Conservation (phyloP, 2,797 vertebrate genomes). For the Tragelaphus oryx region DNA sequence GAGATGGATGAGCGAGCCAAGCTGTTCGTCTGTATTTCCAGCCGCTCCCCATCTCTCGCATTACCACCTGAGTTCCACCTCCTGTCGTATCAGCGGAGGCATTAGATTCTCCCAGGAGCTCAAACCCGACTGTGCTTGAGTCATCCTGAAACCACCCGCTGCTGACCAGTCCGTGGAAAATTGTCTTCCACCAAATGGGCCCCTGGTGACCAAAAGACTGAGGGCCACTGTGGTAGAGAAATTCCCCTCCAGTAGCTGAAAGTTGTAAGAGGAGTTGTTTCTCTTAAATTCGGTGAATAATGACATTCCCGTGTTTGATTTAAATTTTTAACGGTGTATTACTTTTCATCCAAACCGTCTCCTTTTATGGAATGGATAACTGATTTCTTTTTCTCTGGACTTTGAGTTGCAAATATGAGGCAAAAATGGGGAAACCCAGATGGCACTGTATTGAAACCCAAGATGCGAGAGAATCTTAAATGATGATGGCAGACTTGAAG, state of each 20-base stretch:
- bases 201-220: not conserved
- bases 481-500: not conserved
- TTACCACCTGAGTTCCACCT: not conserved
- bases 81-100: not conserved
- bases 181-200: not conserved
- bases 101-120: not conserved
- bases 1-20: not conserved
- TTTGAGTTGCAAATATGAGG: not conserved
- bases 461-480: not conserved
- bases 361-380: not conserved
- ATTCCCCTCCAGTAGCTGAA: slow-evolving; percentile 25
- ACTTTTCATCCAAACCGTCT: not conserved
- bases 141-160: not conserved
- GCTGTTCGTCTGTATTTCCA: not conserved
- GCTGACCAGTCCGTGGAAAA: not conserved
- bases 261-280: not conserved
- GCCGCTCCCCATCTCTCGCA: not conserved
- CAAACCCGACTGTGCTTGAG: not conserved
- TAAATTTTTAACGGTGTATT: slow-evolving; percentile 20
- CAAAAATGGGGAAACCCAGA: not conserved
- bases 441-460: not conserved
- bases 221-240: slow-evolving; percentile 16
- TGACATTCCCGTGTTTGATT: not conserved
- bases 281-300: not conserved
- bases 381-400: not conserved